Percentiles rank a stretch among this genome's conserved stretches.
Evolutionary conservation across 2,797 vertebrate species (phyloP).

Genomic region (Melanotaenia maccullochi): DNA sequence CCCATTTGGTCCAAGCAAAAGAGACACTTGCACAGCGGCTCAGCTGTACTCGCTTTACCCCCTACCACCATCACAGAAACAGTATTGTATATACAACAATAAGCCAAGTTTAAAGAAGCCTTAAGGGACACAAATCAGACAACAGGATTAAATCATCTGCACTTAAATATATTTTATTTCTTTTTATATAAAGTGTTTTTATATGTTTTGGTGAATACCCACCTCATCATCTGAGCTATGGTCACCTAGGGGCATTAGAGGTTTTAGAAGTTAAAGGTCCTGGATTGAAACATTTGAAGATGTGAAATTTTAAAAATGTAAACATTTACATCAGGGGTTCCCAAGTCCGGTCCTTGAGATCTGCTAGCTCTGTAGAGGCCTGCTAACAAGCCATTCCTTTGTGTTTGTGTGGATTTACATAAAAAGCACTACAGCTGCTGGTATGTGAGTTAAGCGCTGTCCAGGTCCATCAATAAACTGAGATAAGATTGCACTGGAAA

Average conservation of each 20-base stretch:
- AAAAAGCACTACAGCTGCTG: not conserved
- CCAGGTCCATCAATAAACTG: conserved; percentile 14
- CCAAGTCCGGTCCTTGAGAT: too few species aligned
- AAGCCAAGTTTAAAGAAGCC: not conserved
- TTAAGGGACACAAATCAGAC: not conserved
- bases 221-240: too few species aligned
- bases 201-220: too few species aligned
- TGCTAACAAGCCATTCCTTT: not conserved
- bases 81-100: not conserved
- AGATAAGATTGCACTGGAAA: not conserved
- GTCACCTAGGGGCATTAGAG: too few species aligned
- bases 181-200: too few species aligned
- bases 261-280: not conserved
- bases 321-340: not conserved
- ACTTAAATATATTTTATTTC: too few species aligned
- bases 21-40: not conserved
- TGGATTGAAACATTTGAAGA: not conserved
- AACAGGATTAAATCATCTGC: not conserved
- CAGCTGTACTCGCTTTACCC: not conserved
- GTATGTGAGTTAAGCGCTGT: conserved; percentile 9
- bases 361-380: too few species aligned
- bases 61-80: not conserved
- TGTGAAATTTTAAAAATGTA: not conserved
- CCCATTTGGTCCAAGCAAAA: not conserved
- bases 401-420: not conserved